Conservation (phyloP, 2,888 invertebrate genomes). For the Thereva nobilitata region DNA sequence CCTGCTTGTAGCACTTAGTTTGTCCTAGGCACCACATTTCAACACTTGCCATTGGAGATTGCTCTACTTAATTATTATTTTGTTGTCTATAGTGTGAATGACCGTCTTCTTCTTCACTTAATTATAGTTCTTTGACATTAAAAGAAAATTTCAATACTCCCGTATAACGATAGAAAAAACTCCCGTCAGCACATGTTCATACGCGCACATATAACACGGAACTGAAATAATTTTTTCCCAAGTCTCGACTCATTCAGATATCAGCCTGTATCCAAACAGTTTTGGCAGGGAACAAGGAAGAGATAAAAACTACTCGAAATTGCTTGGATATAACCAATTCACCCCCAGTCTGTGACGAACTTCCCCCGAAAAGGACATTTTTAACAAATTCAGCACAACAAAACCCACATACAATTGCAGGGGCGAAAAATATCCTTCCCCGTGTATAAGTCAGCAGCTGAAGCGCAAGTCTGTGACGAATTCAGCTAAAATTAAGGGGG, state of each 20-base stretch:
- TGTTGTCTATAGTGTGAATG: constrained; percentile 11
- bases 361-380: too few species aligned
- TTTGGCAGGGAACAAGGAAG: constrained; percentile 13
- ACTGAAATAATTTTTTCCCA: constrained; percentile 52
- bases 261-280: constrained; percentile 20
- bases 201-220: constrained; percentile 57
- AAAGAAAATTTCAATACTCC: not conserved
- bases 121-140: constrained; percentile 13
- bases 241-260: constrained; percentile 20
- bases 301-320: constrained; percentile 27
- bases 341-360: not conserved
- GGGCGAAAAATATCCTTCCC: too few species aligned
- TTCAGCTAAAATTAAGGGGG: not conserved
- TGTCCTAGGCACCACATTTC: too few species aligned
- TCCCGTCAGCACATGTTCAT: constrained; percentile 52
- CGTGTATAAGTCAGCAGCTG: too few species aligned
- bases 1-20: too few species aligned
- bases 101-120: constrained; percentile 19
- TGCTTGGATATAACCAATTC: constrained; percentile 15
- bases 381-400: too few species aligned
- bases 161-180: not conserved
- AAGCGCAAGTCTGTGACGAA: constrained; percentile 1
- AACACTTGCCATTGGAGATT: too few species aligned
- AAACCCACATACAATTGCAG: too few species aligned
- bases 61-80: not conserved